Evolutionary conservation across 2,888 invertebrate genomes (phyloP), one percentile per base, ranked within the genome.

Genomic region (Drosophila rubida): DNA sequence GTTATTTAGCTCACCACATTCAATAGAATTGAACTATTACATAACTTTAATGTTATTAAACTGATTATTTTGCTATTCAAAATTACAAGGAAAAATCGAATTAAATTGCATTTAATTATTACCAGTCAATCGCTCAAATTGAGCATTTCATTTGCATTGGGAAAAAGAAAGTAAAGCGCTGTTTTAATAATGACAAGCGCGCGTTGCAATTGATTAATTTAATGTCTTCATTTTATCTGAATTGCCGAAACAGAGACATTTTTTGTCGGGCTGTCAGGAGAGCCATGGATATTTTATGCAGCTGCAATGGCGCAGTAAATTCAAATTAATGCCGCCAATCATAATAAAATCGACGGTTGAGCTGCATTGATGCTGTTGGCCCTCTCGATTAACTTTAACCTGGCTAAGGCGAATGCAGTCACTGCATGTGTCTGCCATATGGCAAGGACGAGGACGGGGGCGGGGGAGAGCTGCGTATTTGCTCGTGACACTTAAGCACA

Each of bases 401-500:
- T 53, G 71, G 48, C 23, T 27, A 45, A 42, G 30, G 27, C 13
- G 35, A 37, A 51, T 19, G 5, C 44, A n/a, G 11, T 32, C 5
- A 32, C 32, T 27, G 11, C n/a, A 35, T 37, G 7, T 35, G 35
- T 11, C 37, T n/a, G 49, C 49, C 59, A 70, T 70, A 68, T 65
- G 67, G 66, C 22, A 32, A 9, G 11, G 23, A 45, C 42, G 13
- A 23, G 25, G 46, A 32, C 14, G 50, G 9, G 13, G 7, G 13
- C 11, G 23, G 54, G 23, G 50, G 42, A 22, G 32, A 42, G 50
- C 51, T 50, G 50, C 50, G 82, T 83, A 79, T 83, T 80, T 84
- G 78, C 76, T 69, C 69, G 75, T 87, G 84, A 88, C 85, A 88
- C 84, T 84, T 88, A 84, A 84, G 78, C 88, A 88, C 88, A 87